Percentiles rank a stretch among this genome's conserved stretches.
Evolutionary conservation across 1,140 invertebrate species (phyloP).

Genomic region (Pteromalus puparum): DNA sequence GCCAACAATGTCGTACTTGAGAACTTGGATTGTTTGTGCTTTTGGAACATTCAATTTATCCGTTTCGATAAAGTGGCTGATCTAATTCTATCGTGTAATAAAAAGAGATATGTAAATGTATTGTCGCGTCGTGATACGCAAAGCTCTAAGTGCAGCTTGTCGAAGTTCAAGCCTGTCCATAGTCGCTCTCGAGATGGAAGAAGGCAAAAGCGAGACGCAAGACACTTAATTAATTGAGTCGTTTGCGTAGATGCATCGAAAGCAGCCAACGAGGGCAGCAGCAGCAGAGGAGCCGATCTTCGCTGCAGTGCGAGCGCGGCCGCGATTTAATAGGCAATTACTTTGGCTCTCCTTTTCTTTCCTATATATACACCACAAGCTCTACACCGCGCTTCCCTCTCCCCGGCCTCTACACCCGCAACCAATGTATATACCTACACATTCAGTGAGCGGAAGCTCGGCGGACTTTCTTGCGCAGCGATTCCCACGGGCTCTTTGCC

Average conservation of each 20-base stretch:
- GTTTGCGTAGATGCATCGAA: slow-evolving; percentile 47
- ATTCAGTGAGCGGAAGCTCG: background rate
- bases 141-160: background rate
- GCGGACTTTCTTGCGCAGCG: slow-evolving; percentile 16
- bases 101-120: too few relatives aligned
- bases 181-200: background rate
- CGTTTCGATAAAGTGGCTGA: too few relatives aligned
- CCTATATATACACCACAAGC: too few relatives aligned
- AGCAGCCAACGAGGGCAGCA: background rate
- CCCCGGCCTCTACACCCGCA: background rate
- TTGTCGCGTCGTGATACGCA: too few relatives aligned
- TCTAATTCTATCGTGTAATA: background rate
- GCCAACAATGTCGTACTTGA: too few relatives aligned
- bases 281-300: slow-evolving; percentile 10
- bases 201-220: background rate
- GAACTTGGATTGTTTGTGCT: too few relatives aligned
- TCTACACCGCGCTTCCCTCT: background rate
- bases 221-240: slow-evolving; percentile 48
- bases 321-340: slow-evolving; percentile 52
- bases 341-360: slow-evolving; percentile 27
- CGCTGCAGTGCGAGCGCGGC: background rate
- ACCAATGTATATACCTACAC: background rate
- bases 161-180: too few relatives aligned
- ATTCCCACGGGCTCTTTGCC: slow-evolving; percentile 48
- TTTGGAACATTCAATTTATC: too few relatives aligned